These are phyloP conservation scores for Fissipunctia ypsillon DNA, from an alignment of 2,888 invertebrate species.

Conservation along the genomic window DNA sequence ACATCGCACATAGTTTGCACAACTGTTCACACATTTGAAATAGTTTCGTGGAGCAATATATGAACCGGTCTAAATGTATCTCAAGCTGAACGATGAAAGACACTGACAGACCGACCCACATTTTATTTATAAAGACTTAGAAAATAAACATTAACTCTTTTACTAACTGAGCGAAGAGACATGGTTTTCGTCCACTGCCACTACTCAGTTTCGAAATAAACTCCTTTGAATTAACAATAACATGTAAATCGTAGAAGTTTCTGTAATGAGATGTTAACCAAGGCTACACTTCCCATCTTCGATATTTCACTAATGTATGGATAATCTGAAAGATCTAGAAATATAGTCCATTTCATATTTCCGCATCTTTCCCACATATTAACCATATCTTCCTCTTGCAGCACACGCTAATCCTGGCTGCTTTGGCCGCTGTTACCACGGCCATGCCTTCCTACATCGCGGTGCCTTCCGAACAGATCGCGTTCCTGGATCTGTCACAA, in stretches of 20 bases:
- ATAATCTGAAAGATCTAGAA: no score
- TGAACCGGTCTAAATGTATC: constrained; percentile 58
- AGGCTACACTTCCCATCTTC: no score
- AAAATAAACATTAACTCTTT: constrained; percentile 34
- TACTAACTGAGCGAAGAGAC: constrained; percentile 8
- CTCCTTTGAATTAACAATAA: not conserved
- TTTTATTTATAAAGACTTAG: constrained; percentile 44
- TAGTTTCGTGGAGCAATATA: constrained; percentile 44
- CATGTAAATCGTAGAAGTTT: constrained; percentile 9
- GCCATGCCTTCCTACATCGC: constrained; percentile 91
- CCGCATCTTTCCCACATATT: constrained; percentile 2
- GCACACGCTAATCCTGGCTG: constrained; percentile 78
- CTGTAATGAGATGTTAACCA: no score
- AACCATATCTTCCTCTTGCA: constrained; percentile 68
- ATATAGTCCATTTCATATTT: not conserved
- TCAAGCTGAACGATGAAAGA: constrained; percentile 45
- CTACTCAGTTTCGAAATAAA: constrained; percentile 13
- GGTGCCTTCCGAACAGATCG: constrained; percentile 91
- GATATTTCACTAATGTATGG: no score
- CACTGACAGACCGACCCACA: constrained; percentile 54
- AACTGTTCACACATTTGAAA: constrained; percentile 45
- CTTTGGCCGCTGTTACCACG: constrained; percentile 75
- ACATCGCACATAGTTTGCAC: constrained; percentile 34
- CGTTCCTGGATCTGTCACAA: constrained; percentile 89
- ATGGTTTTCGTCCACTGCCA: constrained; percentile 18